Percentiles rank a stretch among this genome's conserved stretches.
phyloP scores from a whole-genome alignment of 1,140 invertebrate genomes.

The Ylistrum balloti region DNA sequence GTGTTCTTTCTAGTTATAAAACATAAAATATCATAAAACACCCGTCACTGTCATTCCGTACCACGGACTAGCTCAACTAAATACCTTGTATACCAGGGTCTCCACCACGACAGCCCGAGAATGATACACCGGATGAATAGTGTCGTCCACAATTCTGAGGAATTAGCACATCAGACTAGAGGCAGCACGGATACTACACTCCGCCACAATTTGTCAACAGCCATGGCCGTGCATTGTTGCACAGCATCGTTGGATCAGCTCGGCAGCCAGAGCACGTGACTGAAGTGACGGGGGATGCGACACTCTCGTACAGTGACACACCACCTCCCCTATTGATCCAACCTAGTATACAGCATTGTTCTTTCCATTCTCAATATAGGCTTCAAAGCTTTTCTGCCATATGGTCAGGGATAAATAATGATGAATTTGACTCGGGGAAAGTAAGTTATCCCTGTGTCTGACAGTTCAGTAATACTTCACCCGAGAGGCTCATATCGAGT shows the following conservation, averaged over 20 bases:
- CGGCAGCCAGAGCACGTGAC: neutral
- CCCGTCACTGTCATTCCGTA: neutral
- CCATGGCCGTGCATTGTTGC: neutral
- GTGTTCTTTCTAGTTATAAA: neutral
- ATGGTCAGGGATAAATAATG: neutral
- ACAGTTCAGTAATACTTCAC: neutral
- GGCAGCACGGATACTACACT: neutral
- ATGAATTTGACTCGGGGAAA: neutral
- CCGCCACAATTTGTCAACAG: neutral
- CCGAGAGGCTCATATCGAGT: neutral
- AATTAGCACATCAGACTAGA: neutral
- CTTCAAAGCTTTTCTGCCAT: neutral
- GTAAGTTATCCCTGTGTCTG: neutral
- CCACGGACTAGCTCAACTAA: neutral
- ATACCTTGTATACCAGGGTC: neutral
- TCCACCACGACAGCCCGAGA: neutral
- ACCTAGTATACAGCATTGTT: neutral
- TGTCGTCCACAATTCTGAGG: neutral
- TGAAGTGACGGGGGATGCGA: neutral
- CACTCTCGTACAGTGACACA: neutral
- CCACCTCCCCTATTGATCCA: neutral
- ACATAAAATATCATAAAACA: neutral
- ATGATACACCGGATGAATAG: neutral
- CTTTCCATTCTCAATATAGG: slow-evolving; percentile 11
- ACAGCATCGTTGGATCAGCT: neutral